Evolutionary conservation across 2,113 vertebrate species (phyloP), one percentile per base, ranked within the genome.

Genomic region (Lagenorhynchus albirostris): DNA sequence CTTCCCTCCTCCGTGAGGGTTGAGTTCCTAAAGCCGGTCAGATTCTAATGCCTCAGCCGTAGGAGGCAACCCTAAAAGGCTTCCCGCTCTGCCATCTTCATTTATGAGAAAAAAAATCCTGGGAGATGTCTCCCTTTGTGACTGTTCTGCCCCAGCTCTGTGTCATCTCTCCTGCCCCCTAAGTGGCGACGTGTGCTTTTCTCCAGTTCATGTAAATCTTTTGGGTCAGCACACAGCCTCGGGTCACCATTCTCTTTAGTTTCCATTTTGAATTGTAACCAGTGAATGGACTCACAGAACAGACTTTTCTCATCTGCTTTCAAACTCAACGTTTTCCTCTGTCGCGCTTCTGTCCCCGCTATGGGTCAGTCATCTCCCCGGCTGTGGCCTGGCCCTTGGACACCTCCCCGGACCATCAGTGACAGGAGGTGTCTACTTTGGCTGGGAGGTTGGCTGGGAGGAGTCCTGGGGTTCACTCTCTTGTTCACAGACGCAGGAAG

Each of bases 191-290:
- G 18, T 38, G 86, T 95, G 83, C 88, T 90, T 95, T 97, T 96
- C 94, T 97, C 96, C 82, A 90, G 44, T 91, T 92, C 97, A 65
- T 97, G 93, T 95, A 80, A 68, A 7, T 96, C 93, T 98, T 97
- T 97, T 94, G 50, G 98, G 98, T 98, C 98, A 98, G 89, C 89
- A 94, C 97, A 95, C 96, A 92, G 98, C 98, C 98, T 97, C 92
- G 0, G 98, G 98, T 98, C 84, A 94, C 77, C 60, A 5, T 97
- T 97, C 97, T 94, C 85, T 58, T 73, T 67, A 29, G 33, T 63
- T 60, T 62, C 53, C 50, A 29, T 89, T 85, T 98, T 97, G 94
- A 94, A 31, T 96, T 91, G 60, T 94, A 97, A 91, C 62, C 55
- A 88, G 71, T 91, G 94, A 96, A 97, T 93, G 84, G 96, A 96